Percentiles rank a stretch among this genome's conserved stretches.
These are phyloP conservation scores for Mesorhabditis spiculigera DNA, from an alignment of 2,888 invertebrate genomes.

Conservation along the genomic window DNA sequence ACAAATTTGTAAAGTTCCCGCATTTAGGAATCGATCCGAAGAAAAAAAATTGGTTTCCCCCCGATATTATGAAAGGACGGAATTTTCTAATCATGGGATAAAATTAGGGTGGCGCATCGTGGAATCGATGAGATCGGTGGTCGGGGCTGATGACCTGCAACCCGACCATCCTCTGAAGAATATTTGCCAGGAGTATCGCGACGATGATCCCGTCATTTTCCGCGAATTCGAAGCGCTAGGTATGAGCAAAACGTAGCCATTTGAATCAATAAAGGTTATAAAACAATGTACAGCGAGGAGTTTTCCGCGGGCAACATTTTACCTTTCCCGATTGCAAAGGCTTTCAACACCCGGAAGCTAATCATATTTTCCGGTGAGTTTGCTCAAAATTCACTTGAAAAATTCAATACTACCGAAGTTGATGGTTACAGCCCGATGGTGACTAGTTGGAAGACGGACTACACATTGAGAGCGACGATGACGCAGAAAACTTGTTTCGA, in stretches of 20 bases:
- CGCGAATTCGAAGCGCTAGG: conserved; percentile 19
- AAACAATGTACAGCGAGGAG: neutral
- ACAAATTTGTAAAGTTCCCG: too few species aligned
- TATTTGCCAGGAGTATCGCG: conserved; percentile 25
- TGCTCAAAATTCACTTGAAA: neutral
- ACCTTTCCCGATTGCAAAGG: neutral
- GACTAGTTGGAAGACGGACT: neutral
- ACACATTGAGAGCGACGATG: neutral
- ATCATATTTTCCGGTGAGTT: conserved; percentile 2
- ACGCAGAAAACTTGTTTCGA: neutral
- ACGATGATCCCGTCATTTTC: conserved; percentile 27
- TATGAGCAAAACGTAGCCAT: neutral
- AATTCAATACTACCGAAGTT: neutral
- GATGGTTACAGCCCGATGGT: neutral
- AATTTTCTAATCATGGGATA: too few species aligned
- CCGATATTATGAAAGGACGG: too few species aligned
- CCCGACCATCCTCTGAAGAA: conserved; percentile 22
- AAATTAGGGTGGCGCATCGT: neutral
- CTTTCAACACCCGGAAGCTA: neutral
- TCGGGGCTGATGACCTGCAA: conserved; percentile 14
- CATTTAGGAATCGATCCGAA: too few species aligned
- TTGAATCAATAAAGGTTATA: conserved; percentile 1
- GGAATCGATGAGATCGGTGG: conserved; percentile 10
- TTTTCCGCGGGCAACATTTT: neutral
- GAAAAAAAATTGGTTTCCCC: too few species aligned